Evolutionary conservation across 2,888 invertebrate genomes (phyloP).

Genomic region (Coleophora flavipennella): DNA sequence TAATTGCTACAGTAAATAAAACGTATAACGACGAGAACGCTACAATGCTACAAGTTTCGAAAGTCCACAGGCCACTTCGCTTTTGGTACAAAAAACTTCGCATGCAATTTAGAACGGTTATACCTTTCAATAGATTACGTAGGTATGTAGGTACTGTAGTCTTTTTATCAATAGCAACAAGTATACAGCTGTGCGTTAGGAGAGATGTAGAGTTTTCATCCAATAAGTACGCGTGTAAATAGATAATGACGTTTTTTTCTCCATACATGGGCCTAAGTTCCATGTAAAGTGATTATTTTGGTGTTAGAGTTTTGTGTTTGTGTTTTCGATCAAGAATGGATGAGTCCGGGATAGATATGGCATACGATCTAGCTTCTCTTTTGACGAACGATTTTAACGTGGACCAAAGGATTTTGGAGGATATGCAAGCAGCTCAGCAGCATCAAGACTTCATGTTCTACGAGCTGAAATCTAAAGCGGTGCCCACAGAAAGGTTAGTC

Average conservation of each 20-base stretch:
- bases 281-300: slow-evolving; percentile 27
- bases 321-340: slow-evolving; percentile 65
- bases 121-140: slow-evolving; percentile 40
- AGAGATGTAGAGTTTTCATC: slow-evolving; percentile 50
- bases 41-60: slow-evolving; percentile 16
- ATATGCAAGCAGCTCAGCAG: slow-evolving; percentile 68
- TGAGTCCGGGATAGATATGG: slow-evolving; percentile 78
- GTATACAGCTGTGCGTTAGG: slow-evolving; percentile 66
- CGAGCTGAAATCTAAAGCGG: slow-evolving; percentile 75
- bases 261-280: slow-evolving; percentile 40
- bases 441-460: slow-evolving; percentile 76
- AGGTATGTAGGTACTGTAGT: slow-evolving; percentile 24
- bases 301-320: slow-evolving; percentile 52
- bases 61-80: slow-evolving; percentile 6
- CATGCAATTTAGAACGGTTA: slow-evolving; percentile 22
- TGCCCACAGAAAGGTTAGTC: slow-evolving; percentile 72
- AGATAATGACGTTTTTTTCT: slow-evolving; percentile 43
- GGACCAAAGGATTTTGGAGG: slow-evolving; percentile 68
- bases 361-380: slow-evolving; percentile 74
- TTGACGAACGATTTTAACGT: slow-evolving; percentile 67
- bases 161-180: slow-evolving; percentile 55
- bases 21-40: slow-evolving; percentile 5
- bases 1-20: too few relatives aligned
- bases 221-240: slow-evolving; percentile 36
- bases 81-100: too few relatives aligned